phyloP scores from a whole-genome alignment of 2,888 invertebrate genomes.

The Pocota personata region DNA sequence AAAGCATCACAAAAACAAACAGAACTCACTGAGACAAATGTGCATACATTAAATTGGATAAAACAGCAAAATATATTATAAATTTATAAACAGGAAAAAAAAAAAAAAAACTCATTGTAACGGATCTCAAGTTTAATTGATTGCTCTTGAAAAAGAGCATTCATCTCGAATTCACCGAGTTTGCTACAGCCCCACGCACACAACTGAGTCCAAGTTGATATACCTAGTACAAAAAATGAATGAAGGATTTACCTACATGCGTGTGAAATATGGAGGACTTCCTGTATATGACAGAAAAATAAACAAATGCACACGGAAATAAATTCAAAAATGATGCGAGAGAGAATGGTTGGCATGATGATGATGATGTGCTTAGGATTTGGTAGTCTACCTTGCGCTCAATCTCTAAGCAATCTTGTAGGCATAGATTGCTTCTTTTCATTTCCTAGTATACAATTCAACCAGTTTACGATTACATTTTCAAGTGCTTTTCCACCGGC shows the following conservation, averaged over 20 bases:
- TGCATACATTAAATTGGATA: slow-evolving; percentile 16
- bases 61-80: neutral
- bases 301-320: slow-evolving; percentile 47
- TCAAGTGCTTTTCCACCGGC: neutral
- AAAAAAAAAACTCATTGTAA: slow-evolving; percentile 47
- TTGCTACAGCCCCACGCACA: neutral
- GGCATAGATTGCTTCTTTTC: neutral
- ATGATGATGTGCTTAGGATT: slow-evolving; percentile 15
- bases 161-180: slow-evolving; percentile 61
- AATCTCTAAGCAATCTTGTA: neutral
- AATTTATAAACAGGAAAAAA: no score
- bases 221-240: slow-evolving; percentile 5
- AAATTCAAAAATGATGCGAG: neutral
- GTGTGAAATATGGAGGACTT: slow-evolving; percentile 49
- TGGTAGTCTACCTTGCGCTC: slow-evolving; percentile 40
- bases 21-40: slow-evolving; percentile 29
- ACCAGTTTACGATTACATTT: neutral
- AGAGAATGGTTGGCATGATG: neutral
- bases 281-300: slow-evolving; percentile 22
- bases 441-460: slow-evolving; percentile 11
- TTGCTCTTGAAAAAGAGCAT: slow-evolving; percentile 66
- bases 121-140: slow-evolving; percentile 69
- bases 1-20: slow-evolving; percentile 7
- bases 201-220: neutral
- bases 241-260: slow-evolving; percentile 47